phyloP scores from a whole-genome alignment of 2,113 vertebrate genomes.

The Litocranius walleri region DNA sequence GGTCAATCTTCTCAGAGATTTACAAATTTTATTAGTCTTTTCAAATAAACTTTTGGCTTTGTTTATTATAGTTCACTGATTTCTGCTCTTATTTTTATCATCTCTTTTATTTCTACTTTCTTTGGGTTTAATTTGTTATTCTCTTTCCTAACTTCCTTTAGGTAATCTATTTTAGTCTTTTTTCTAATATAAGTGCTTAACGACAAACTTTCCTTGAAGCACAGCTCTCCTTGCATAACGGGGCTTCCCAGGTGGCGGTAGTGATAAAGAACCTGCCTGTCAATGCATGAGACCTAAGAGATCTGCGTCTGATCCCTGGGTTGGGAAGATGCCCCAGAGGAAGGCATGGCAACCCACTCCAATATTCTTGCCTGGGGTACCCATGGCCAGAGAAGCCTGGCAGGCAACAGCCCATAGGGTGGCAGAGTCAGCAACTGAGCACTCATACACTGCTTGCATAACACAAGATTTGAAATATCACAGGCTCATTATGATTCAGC shows the following conservation, averaged over 20 bases:
- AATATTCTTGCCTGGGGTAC: neutral
- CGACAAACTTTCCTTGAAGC: neutral
- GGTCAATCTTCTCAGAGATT: neutral
- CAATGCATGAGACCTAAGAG: neutral
- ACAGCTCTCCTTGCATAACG: neutral
- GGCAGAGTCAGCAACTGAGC: neutral
- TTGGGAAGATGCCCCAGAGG: neutral
- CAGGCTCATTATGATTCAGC: neutral
- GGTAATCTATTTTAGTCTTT: neutral
- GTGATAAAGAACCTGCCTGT: neutral
- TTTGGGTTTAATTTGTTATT: constrained; percentile 9
- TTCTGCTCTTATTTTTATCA: neutral
- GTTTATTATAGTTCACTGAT: neutral
- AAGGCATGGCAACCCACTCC: neutral
- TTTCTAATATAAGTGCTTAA: neutral
- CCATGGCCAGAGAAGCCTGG: neutral
- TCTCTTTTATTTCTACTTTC: neutral
- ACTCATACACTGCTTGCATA: neutral
- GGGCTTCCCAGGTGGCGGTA: neutral
- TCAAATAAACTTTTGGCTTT: neutral
- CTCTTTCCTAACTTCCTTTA: neutral
- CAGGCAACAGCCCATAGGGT: neutral
- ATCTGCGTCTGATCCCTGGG: neutral
- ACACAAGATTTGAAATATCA: neutral
- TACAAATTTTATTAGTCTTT: neutral